Evolutionary conservation across 2,113 vertebrate genomes (phyloP), one percentile per base, ranked within the genome.

Genomic region (Austrofundulus limnaeus): DNA sequence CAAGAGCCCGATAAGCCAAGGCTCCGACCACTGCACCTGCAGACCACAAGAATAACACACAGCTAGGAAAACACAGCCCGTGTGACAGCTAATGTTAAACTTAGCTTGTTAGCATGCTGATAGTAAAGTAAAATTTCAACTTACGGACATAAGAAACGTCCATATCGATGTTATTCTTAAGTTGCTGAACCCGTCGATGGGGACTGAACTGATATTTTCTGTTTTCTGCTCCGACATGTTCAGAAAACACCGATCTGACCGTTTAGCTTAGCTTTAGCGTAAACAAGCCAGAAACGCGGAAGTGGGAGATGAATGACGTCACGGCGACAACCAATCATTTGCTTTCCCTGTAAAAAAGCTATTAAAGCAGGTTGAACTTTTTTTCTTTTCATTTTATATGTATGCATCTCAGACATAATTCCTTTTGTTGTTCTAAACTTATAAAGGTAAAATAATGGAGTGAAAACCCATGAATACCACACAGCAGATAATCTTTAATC

Each of bases 11-110:
- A 96, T 6, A 1, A 99, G 89, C 96, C 96, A 98, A 0, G 95
- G 90, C 70, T 99, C 96, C 0, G 95, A 94, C 97, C 97, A 98
- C 82, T 98, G 94, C 0, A 96, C 93, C 86, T 93, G 75, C 71
- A 34, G 5, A 71, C 5, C 45, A 66, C 1, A 52, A 0, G 11
- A 1, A 20, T 2, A 3, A 28, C 28, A 17, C 16, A 45, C 42
- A 45, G 5, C 1, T n/a, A 19, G 5, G 2, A 19, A 17, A n/a
- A 37, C 9, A 20, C 11, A n/a, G 28, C 2, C 14, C 23, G 8
- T 12, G 17, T 38, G 31, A 20, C 24, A 13, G 51, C n/a, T 38
- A 38, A 37, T 31, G 13, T 20, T 37, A 20, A 11, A 17, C 14
- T n/a, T 19, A 58, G 57, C 49, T 25, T 3, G 25, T 11, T 1